A percentile compares a stretch with the other conserved stretches of the same genome.
Conservation (phyloP, 2,797 vertebrate genomes). For the Melanogrammus aeglefinus region DNA sequence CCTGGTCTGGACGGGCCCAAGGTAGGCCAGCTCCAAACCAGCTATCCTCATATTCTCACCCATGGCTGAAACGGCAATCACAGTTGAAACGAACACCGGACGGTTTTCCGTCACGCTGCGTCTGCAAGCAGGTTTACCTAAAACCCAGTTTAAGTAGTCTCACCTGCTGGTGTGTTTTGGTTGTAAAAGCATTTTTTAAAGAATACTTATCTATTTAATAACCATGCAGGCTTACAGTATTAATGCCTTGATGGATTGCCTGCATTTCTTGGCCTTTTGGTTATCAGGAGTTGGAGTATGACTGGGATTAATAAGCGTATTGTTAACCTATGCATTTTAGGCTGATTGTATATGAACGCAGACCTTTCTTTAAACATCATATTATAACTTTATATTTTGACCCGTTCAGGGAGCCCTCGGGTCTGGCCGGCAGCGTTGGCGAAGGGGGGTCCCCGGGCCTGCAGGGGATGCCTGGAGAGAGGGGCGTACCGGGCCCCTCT, state of each 20-base stretch:
- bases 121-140: neutral
- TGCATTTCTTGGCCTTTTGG: neutral
- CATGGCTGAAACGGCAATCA: neutral
- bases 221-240: neutral
- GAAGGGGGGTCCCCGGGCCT: conserved; percentile 91
- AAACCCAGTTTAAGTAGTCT: neutral
- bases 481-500: conserved; percentile 65
- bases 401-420: conserved; percentile 79
- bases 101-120: too few relatives aligned
- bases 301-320: neutral
- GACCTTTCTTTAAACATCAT: neutral
- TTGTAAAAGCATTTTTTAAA: neutral
- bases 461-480: conserved; percentile 78
- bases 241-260: neutral
- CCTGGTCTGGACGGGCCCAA: conserved; percentile 86
- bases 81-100: neutral
- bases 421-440: conserved; percentile 80
- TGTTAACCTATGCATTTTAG: neutral
- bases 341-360: neutral
- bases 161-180: too few relatives aligned
- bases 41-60: neutral
- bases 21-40: conserved; percentile 42
- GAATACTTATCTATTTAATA: too few relatives aligned
- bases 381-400: neutral
- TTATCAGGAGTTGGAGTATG: neutral